phyloP scores from a whole-genome alignment of 2,797 vertebrate genomes.

The Notolabrus celidotus region DNA sequence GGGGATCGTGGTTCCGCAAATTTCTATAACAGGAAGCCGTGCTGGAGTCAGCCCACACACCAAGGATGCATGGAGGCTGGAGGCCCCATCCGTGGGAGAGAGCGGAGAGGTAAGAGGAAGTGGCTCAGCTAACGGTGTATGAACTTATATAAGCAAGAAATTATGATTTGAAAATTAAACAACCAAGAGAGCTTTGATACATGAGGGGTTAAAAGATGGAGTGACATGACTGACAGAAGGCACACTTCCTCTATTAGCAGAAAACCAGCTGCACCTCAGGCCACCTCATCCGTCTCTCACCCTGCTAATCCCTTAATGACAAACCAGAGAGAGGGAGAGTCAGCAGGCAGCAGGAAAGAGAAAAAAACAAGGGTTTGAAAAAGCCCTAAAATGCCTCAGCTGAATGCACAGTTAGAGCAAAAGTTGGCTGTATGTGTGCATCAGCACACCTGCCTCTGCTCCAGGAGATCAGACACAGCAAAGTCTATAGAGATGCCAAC shows the following conservation, averaged over 20 bases:
- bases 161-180: slow-evolving; percentile 22
- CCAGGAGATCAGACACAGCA: not conserved
- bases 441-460: not conserved
- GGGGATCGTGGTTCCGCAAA: slow-evolving; percentile 63
- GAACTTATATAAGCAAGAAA: slow-evolving; percentile 18
- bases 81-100: slow-evolving; percentile 69
- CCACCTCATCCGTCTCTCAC: slow-evolving; percentile 52
- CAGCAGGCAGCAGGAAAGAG: slow-evolving; percentile 31
- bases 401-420: not conserved
- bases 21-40: slow-evolving; percentile 82
- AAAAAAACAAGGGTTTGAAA: slow-evolving; percentile 2
- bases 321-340: slow-evolving; percentile 50
- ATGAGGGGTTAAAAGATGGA: not conserved
- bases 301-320: slow-evolving; percentile 66
- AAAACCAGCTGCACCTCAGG: slow-evolving; percentile 47
- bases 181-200: slow-evolving; percentile 16
- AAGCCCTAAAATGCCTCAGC: not conserved
- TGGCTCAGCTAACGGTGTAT: slow-evolving; percentile 33
- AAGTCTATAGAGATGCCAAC: not conserved
- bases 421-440: not conserved
- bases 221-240: slow-evolving; percentile 55
- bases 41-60: slow-evolving; percentile 76
- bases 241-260: slow-evolving; percentile 55
- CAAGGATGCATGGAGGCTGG: slow-evolving; percentile 73
- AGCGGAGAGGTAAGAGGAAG: slow-evolving; percentile 66